Evolutionary conservation across 2,888 invertebrate genomes (phyloP).

Genomic region (Cephus sareptanus): DNA sequence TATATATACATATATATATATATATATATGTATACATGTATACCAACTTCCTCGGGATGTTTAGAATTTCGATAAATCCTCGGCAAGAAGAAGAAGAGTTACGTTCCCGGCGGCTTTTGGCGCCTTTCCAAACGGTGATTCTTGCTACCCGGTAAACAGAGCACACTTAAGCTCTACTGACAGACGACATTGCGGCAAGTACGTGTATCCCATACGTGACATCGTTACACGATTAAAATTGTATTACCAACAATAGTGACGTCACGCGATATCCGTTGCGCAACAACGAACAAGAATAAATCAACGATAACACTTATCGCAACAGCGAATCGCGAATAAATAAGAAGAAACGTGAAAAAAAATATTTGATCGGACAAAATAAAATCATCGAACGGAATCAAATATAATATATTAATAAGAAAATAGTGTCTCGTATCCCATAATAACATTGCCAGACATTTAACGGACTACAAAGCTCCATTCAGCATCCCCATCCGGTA

Average conservation of each 20-base stretch:
- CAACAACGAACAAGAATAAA: no score
- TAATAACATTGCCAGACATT: slow-evolving; percentile 11
- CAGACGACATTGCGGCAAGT: not conserved
- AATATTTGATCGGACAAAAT: no score
- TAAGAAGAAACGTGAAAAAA: no score
- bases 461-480: slow-evolving; percentile 23
- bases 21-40: slow-evolving; percentile 1
- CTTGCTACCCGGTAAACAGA: slow-evolving; percentile 34
- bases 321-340: no score
- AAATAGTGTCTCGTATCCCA: not conserved
- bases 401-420: not conserved
- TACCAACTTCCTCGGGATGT: slow-evolving; percentile 37
- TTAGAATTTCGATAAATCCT: slow-evolving; percentile 59
- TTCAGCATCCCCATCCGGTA: slow-evolving; percentile 27
- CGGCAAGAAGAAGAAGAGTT: slow-evolving; percentile 23
- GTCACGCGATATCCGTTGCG: no score
- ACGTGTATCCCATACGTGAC: not conserved
- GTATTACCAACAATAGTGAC: no score
- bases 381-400: no score
- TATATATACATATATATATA: not conserved
- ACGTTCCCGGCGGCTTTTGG: slow-evolving; percentile 29
- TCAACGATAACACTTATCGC: no score
- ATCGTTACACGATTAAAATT: not conserved
- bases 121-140: slow-evolving; percentile 38
- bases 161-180: slow-evolving; percentile 20